A percentile compares a stretch with the other conserved stretches of the same genome.
These are phyloP conservation scores for Charadrius vociferus DNA, from an alignment of 2,113 vertebrate genomes.

Conservation along the genomic window DNA sequence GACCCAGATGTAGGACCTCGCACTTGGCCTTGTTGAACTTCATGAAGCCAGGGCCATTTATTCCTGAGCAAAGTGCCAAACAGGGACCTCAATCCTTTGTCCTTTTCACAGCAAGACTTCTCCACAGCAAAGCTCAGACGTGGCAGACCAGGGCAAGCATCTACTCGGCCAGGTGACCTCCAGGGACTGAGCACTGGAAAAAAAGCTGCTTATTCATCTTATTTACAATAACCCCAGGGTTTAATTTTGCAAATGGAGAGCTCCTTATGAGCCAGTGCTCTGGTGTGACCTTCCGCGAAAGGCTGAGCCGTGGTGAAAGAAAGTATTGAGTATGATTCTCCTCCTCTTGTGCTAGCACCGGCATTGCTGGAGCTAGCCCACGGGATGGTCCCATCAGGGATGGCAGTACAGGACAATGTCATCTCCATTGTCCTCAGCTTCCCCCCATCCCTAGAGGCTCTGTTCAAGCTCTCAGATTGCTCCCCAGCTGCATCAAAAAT, in stretches of 20 bases:
- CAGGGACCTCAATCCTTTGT: background rate
- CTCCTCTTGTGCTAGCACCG: rapidly evolving
- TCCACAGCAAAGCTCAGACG: background rate
- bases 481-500: background rate
- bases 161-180: background rate
- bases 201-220: background rate
- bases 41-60: background rate
- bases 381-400: background rate
- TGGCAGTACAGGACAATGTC: background rate
- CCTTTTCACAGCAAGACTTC: background rate
- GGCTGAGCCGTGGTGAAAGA: background rate
- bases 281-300: background rate
- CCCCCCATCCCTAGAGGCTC: background rate
- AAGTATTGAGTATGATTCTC: rapidly evolving
- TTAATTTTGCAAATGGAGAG: background rate
- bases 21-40: no score
- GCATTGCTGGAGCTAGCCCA: background rate
- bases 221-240: background rate
- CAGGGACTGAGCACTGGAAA: background rate
- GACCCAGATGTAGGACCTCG: no score
- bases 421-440: background rate
- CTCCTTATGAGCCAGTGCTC: background rate
- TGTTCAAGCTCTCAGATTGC: background rate
- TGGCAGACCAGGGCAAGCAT: rapidly evolving
- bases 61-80: background rate